Evolutionary conservation across 2,888 invertebrate species (phyloP).

Genomic region (Oligia latruncula): DNA sequence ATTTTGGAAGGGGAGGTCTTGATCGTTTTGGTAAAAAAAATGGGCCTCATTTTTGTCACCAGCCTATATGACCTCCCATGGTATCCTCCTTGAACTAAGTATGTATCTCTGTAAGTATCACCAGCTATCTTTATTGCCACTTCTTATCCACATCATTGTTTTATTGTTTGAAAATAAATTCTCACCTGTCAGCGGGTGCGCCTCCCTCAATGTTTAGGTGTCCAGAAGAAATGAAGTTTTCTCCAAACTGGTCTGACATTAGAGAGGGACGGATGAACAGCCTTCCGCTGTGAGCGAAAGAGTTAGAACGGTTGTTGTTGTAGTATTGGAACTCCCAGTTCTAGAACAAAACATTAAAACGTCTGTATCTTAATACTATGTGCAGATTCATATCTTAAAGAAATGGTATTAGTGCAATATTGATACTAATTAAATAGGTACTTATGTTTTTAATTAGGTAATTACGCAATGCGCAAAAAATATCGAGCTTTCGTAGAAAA

Average conservation of each 20-base stretch:
- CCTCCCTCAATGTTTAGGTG: constrained; percentile 90
- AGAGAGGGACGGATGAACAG: constrained; percentile 91
- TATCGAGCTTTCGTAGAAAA: background rate
- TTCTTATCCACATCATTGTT: background rate
- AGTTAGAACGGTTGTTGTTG: constrained; percentile 92
- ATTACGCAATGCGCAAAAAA: background rate
- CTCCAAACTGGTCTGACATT: constrained; percentile 88
- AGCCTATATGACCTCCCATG: background rate
- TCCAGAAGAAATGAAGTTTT: constrained; percentile 88
- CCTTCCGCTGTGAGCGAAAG: constrained; percentile 89
- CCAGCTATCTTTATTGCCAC: background rate
- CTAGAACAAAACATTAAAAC: constrained; percentile 76
- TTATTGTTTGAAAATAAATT: background rate
- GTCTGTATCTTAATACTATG: background rate
- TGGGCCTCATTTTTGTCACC: too few relatives aligned
- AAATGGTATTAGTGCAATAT: background rate
- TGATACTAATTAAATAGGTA: background rate
- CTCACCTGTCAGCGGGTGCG: constrained; percentile 90
- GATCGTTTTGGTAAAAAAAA: too few relatives aligned
- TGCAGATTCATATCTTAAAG: background rate
- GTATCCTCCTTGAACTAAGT: background rate
- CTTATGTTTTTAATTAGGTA: background rate
- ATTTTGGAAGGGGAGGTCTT: too few relatives aligned
- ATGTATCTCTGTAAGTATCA: too few relatives aligned
- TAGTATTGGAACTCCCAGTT: constrained; percentile 94